These are phyloP conservation scores for Melolontha melolontha DNA, from an alignment of 2,888 invertebrate genomes.

Conservation along the genomic window DNA sequence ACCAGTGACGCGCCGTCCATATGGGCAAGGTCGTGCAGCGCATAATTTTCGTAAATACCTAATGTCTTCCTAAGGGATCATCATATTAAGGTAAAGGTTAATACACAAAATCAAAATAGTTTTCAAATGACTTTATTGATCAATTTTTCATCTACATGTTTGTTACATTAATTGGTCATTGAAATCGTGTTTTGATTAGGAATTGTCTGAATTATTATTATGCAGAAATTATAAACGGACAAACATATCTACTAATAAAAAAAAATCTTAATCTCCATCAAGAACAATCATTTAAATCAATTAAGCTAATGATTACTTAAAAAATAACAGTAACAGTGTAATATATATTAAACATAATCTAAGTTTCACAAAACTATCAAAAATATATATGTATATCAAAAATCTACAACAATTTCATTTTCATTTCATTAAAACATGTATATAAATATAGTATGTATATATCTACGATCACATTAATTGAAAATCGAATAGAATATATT, in stretches of 20 bases:
- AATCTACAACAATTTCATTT: constrained; percentile 14
- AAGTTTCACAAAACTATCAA: constrained; percentile 23
- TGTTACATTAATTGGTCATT: constrained; percentile 23
- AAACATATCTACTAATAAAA: background rate
- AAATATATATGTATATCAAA: constrained; percentile 28
- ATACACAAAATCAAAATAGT: background rate
- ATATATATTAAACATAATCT: constrained; percentile 16
- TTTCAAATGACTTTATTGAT: constrained; percentile 26
- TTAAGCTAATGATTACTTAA: background rate
- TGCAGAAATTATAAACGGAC: background rate
- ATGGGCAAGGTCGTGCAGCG: too few species aligned
- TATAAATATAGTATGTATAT: constrained; percentile 19
- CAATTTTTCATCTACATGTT: constrained; percentile 11
- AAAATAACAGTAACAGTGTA: constrained; percentile 6
- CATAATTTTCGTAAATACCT: too few species aligned
- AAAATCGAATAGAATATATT: constrained; percentile 8
- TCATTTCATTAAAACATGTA: constrained; percentile 15
- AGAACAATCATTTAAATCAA: constrained; percentile 3
- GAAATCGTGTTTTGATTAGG: constrained; percentile 15
- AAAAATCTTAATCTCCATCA: too few species aligned
- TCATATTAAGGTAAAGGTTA: background rate
- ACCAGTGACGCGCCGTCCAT: too few species aligned
- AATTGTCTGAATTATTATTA: background rate
- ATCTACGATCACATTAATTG: constrained; percentile 2
- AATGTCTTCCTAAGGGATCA: too few species aligned